Evolutionary conservation across 1,140 invertebrate species (phyloP), one percentile per base, ranked within the genome.

Genomic region (Drosophila rufa): DNA sequence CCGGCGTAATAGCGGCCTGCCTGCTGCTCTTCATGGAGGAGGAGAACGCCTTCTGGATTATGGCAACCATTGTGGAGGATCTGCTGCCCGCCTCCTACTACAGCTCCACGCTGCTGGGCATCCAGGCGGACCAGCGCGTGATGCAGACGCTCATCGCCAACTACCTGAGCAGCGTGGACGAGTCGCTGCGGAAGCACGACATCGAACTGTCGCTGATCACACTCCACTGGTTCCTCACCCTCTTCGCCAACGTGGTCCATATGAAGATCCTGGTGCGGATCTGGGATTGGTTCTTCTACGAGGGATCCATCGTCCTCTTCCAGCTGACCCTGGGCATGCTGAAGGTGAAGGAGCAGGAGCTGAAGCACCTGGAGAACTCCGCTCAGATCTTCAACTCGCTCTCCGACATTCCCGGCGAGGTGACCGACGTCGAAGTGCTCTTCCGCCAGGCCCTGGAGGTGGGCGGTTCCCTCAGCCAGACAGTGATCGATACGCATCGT

Each of bases 41-140:
- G 94, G 99, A 99, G 94, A 98, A 99, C 94, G 96, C 98, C 55
- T 99, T 99, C 94, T 99, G 99, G 99, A 97, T 99, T 93, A 98
- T 99, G 97, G 97, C 97, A 82, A 97, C 98, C 14, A 98, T 99
- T 86, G 98, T 99, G 11, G 99, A 99, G 95, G 98, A 99, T 94
- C 94, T 99, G 17, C 94, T 99, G 64, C 99, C 99, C 59, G 97
- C 98, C 60, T 99, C 98, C 6, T 99, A 99, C 94, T 99, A 99
- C 94, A 98, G 98, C 51, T 97, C 97, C 66, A 98, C 98, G 40
- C 94, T 99, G 25, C 95, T 93, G 94, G 96, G 96, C 64, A 96
- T 98, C 68, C 97, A 97, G 94, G 98, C 98, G 15, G 99, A 99
- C 93, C 98, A 99, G 94, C 95, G 96, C 92, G 98, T 99, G 12